These are phyloP conservation scores for Paragorgia papillata DNA, from an alignment of 92 coral and sea anemone genomes.

Conservation along the genomic window DNA sequence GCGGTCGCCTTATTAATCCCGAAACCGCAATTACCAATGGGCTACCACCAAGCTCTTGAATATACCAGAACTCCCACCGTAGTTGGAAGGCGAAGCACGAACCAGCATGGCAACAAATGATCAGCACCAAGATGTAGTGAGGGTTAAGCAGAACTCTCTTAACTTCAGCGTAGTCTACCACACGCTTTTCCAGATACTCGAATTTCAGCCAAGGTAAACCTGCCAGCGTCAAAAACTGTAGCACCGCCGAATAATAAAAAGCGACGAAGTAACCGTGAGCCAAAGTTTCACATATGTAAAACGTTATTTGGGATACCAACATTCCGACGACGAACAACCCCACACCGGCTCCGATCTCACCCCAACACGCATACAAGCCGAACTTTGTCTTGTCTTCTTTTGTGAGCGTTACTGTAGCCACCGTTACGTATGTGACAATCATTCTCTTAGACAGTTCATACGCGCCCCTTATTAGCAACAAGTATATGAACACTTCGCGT, in stretches of 20 bases:
- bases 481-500: too few species aligned
- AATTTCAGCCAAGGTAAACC: conserved; percentile 17
- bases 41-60: conserved; percentile 18
- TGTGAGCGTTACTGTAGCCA: conserved; percentile 16
- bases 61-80: conserved; percentile 27
- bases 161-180: conserved; percentile 8
- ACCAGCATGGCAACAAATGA: conserved; percentile 15
- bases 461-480: background rate
- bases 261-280: background rate
- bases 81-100: conserved; percentile 23
- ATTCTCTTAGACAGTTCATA: conserved; percentile 19
- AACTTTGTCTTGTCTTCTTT: conserved; percentile 5
- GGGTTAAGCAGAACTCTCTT: conserved; percentile 2
- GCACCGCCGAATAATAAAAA: conserved; percentile 2
- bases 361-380: conserved; percentile 25
- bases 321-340: conserved; percentile 26
- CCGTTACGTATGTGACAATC: background rate
- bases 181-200: conserved; percentile 14
- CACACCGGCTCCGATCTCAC: conserved; percentile 21
- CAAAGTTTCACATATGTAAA: background rate
- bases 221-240: background rate
- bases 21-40: conserved; percentile 16
- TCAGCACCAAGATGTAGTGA: conserved; percentile 8
- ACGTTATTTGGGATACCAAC: background rate
- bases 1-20: conserved; percentile 8